Conservation (phyloP, 2,113 vertebrate genomes). For the Gallinago media region DNA sequence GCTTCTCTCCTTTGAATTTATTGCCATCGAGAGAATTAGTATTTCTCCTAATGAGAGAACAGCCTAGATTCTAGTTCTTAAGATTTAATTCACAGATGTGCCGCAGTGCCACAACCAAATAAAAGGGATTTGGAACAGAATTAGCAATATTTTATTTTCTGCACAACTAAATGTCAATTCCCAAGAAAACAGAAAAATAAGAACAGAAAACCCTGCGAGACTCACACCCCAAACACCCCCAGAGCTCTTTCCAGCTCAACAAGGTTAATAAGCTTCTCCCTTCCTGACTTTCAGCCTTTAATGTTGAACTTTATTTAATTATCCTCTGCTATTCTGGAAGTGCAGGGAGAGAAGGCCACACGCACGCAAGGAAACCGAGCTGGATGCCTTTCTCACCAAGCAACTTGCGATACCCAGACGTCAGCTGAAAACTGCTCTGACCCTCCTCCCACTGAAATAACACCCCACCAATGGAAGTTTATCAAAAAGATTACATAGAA, state of each 20-base stretch:
- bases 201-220: neutral
- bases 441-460: neutral
- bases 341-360: neutral
- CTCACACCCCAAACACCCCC: neutral
- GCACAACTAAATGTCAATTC: neutral
- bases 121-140: neutral
- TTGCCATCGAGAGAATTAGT: slow-evolving; percentile 8
- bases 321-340: neutral
- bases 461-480: neutral
- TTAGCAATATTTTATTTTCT: neutral
- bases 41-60: neutral
- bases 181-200: neutral
- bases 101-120: neutral
- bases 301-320: neutral
- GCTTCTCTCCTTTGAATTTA: neutral
- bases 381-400: neutral
- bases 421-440: neutral
- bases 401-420: neutral
- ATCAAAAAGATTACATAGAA: neutral
- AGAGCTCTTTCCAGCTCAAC: neutral
- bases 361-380: accelerated
- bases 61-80: neutral
- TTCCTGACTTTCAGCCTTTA: neutral
- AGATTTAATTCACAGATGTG: slow-evolving; percentile 13
- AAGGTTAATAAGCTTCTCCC: neutral